Percentiles rank a stretch among this genome's conserved stretches.
These are phyloP conservation scores for Chalcosyrphus nemorum DNA, from an alignment of 2,888 invertebrate genomes.

Conservation along the genomic window DNA sequence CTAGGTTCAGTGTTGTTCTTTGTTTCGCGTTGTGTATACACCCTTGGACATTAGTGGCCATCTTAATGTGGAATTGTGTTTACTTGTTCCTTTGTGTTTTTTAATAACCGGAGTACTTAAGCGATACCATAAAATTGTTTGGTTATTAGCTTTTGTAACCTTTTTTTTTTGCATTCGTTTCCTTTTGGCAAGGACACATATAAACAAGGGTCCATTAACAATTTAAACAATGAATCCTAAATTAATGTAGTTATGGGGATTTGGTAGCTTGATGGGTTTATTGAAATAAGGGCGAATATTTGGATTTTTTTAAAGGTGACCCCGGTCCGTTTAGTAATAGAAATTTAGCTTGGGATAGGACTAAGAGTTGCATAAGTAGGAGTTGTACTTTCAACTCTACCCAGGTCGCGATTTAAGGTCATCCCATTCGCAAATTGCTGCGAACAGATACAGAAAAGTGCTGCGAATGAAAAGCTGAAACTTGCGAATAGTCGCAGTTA, in stretches of 20 bases:
- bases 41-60: constrained; percentile 62
- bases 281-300: background rate
- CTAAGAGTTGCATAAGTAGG: too few relatives aligned
- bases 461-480: too few relatives aligned
- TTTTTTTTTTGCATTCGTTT: too few relatives aligned
- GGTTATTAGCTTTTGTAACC: constrained; percentile 31
- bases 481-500: too few relatives aligned
- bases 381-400: too few relatives aligned
- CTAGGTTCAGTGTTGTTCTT: constrained; percentile 46
- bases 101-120: constrained; percentile 43
- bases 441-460: too few relatives aligned
- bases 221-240: constrained; percentile 30
- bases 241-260: background rate
- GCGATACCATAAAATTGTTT: constrained; percentile 39
- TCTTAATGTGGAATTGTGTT: constrained; percentile 57
- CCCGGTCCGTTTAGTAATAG: too few relatives aligned
- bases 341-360: too few relatives aligned
- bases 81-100: constrained; percentile 39
- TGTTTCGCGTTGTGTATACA: constrained; percentile 23
- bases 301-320: background rate
- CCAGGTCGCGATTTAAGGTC: too few relatives aligned
- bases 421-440: too few relatives aligned
- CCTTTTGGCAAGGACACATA: constrained; percentile 12
- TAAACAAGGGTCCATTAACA: constrained; percentile 46
- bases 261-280: background rate